phyloP scores from a whole-genome alignment of 2,797 vertebrate genomes.

The Pelodytes ibericus region DNA sequence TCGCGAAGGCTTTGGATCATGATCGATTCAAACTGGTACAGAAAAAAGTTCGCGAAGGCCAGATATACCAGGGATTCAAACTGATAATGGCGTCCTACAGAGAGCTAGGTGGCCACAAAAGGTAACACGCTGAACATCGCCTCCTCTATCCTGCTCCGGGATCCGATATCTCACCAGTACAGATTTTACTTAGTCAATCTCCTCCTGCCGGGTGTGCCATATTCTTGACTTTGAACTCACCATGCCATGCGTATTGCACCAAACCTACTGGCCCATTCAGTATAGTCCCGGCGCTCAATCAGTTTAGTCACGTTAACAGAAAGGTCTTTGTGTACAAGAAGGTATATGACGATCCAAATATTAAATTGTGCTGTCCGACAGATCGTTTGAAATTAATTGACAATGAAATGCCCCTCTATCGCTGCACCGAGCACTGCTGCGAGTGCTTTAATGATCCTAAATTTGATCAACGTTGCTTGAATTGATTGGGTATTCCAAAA shows the following conservation, averaged over 20 bases:
- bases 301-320: background rate
- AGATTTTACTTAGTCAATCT: background rate
- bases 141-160: background rate
- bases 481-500: background rate
- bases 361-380: background rate
- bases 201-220: background rate
- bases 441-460: background rate
- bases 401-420: background rate
- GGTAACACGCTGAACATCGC: slow-evolving; percentile 1
- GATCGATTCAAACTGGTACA: background rate
- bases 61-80: background rate
- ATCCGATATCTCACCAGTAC: background rate
- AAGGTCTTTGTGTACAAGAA: slow-evolving; percentile 13
- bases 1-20: background rate
- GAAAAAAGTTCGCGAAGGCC: background rate
- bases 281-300: background rate
- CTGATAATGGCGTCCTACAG: background rate
- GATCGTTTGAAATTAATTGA: background rate
- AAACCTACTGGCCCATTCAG: background rate
- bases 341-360: background rate
- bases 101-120: background rate
- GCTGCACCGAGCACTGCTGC: background rate
- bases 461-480: background rate
- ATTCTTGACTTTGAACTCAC: slow-evolving; percentile 25
- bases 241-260: slow-evolving; percentile 8